Base-by-base conservation (phyloP, 53 echinoderm and acorn worm species). In the Stichopus horrens region DNA sequence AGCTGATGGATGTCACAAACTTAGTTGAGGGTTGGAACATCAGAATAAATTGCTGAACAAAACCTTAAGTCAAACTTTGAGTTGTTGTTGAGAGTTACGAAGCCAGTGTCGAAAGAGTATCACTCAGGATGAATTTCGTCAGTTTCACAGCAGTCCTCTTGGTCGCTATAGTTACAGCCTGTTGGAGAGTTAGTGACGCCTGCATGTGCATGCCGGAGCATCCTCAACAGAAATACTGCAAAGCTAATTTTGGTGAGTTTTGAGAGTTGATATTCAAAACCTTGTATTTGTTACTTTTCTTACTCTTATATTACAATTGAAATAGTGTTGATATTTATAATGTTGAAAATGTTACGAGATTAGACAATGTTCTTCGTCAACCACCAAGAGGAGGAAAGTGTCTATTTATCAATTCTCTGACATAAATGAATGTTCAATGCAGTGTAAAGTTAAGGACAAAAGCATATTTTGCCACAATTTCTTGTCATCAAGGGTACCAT, bases 221-320 rank as follows among this genome's bases (percentile, higher is more conserved):
- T 13, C 84, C 84, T 60, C 84, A 84, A 11, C 84, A 84, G 51
- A 84, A 84, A 65, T 84, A 84, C 10, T 84, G 84, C 84, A 84
- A 84, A 51, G 84, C 84, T 52, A 65, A 84, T 84, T 84, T 84
- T 67, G 84, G 84, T 84, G 84, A 84, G 84, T 84, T 84, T 83
- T 60, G 16, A 67, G 37, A 37, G 37, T 37, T 37, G 37, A 5
- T 67, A 14, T n/a, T 67, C 68, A 67, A 11, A 14, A 67, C 68
- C 11, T 67, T 67, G 11, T 67, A 11, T 14, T 67, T 14, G 68
- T 11, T 14, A 14, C 68, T 11, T 67, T 67, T 14, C 68, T 14
- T n/a, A 14, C 11, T 67, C 11, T 67, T 67, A n/a, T 14, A 67
- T 11, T n/a, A 67, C n/a, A 37, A 37, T 2, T 37, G 37, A 37